phyloP scores from a whole-genome alignment of 2,113 vertebrate genomes.

The Macquaria australasica region DNA sequence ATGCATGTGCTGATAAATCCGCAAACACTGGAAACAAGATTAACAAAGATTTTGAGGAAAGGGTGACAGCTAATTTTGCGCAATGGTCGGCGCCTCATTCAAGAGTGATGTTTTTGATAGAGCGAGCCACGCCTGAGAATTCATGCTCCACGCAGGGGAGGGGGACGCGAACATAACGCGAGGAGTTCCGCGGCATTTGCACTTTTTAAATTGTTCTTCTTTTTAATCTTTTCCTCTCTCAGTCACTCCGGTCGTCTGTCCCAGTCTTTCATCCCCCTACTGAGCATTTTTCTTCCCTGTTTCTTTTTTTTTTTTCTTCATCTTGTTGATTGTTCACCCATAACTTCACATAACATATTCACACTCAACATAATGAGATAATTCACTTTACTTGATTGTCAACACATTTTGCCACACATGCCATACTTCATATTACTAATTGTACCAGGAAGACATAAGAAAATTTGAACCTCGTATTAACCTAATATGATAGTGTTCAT shows the following conservation, averaged over 20 bases:
- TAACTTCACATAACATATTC: conserved; percentile 41
- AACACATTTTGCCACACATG: conserved; percentile 18
- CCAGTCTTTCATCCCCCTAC: conserved; percentile 17
- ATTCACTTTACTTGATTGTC: conserved; percentile 38
- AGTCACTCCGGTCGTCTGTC: conserved; percentile 24
- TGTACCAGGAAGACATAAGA: conserved; percentile 1
- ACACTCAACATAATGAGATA: conserved; percentile 20
- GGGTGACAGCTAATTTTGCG: conserved; percentile 99
- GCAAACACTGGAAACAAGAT: conserved; percentile 99
- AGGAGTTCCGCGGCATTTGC: conserved; percentile 82
- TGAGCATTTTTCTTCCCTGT: conserved; percentile 36
- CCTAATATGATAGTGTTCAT: background rate
- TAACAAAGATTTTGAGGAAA: conserved; percentile 99
- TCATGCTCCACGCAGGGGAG: conserved; percentile 65
- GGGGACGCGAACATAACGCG: conserved; percentile 59
- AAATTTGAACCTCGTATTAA: conserved; percentile 3
- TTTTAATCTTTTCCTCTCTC: conserved; percentile 40
- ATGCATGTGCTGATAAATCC: conserved; percentile 99
- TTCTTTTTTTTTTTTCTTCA: conserved; percentile 5
- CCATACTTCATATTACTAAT: conserved; percentile 9
- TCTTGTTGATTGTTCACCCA: conserved; percentile 31
- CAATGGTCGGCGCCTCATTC: conserved; percentile 96
- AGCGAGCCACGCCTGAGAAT: conserved; percentile 92
- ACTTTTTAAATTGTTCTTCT: conserved; percentile 82
- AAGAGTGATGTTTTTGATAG: conserved; percentile 94